These are phyloP conservation scores for Capreolus pygargus DNA, from an alignment of 2,113 vertebrate genomes.

Conservation along the genomic window DNA sequence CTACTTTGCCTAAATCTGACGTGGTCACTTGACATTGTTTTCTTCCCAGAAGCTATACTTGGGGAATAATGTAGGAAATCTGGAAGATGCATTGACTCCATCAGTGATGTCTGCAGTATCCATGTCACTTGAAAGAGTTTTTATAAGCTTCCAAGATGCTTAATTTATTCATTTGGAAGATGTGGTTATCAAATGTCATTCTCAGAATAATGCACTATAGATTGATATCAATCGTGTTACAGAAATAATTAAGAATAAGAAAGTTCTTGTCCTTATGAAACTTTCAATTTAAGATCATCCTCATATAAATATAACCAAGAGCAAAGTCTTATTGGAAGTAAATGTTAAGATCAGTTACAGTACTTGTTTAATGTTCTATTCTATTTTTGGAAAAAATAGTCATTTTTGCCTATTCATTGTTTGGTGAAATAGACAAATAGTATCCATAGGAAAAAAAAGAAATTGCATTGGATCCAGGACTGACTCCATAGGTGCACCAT, in stretches of 20 bases:
- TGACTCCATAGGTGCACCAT: not conserved
- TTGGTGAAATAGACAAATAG: not conserved
- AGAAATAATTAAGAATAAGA: not conserved
- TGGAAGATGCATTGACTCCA: not conserved
- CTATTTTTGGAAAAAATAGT: not conserved
- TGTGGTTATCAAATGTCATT: not conserved
- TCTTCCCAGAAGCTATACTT: not conserved
- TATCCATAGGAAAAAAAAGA: not conserved
- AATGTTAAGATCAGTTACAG: not conserved
- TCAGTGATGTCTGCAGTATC: not conserved
- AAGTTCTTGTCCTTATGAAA: not conserved
- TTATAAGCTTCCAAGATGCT: not conserved
- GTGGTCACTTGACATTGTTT: not conserved
- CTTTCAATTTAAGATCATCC: not conserved
- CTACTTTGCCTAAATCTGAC: not conserved
- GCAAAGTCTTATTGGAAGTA: not conserved
- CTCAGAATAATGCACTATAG: not conserved
- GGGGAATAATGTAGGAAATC: not conserved
- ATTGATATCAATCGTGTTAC: not conserved
- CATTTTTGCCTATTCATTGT: not conserved
- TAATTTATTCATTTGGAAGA: not conserved
- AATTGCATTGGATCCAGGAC: not conserved
- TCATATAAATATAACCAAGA: not conserved
- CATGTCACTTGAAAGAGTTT: not conserved
- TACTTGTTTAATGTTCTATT: not conserved